Evolutionary conservation across 30 jellyfish, hydroid and myxozoan genomes (phyloP), one percentile per base, ranked within the genome.

Genomic region (Catostylus mosaicus): DNA sequence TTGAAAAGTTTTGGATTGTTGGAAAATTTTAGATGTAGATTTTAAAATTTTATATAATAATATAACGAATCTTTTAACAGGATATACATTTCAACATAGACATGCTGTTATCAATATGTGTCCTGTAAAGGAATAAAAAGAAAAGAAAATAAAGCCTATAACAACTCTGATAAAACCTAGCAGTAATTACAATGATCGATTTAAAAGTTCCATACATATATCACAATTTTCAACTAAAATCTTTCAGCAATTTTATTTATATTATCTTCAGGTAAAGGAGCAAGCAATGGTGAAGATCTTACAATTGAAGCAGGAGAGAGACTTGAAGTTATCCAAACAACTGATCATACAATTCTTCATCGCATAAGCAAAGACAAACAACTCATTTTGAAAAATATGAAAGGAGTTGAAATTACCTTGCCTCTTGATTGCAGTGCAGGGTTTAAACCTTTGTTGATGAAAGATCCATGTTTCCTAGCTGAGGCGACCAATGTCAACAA

Each of bases 261-360:
- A 31, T 10, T 47, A 5, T 48, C 45, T 16, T 8, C 56, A 59
- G 78, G 78, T 32, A 3, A 72, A 14, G 93, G 80, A 67, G 82
- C 90, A 8, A 50, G 57, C 9, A 86, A 38, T 63, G 75, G 31
- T 26, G 69, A 85, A 30, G 96, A 91, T 50, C 77, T 90, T 18
- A 77, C 98, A 30, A 89, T 91, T 12, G 98, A 91, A 26, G 97
- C 98, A 33, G 98, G 98, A 32, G 98, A 91, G 35, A 62, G 36
- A 54, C 88, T 91, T 12, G 94, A 85, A 70, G 98, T 91, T 24
- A 30, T 89, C 12, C 60, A 72, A 14, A 75, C 83, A 22, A 56
- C 74, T 16, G 86, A 74, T 19, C 63, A 61, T 8, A 50, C 47
- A 12, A 47, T 30, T 20, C 64, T 88, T 67, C 68, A 62, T 19